phyloP scores from a whole-genome alignment of 2,113 vertebrate species.

The Crocuta crocuta region DNA sequence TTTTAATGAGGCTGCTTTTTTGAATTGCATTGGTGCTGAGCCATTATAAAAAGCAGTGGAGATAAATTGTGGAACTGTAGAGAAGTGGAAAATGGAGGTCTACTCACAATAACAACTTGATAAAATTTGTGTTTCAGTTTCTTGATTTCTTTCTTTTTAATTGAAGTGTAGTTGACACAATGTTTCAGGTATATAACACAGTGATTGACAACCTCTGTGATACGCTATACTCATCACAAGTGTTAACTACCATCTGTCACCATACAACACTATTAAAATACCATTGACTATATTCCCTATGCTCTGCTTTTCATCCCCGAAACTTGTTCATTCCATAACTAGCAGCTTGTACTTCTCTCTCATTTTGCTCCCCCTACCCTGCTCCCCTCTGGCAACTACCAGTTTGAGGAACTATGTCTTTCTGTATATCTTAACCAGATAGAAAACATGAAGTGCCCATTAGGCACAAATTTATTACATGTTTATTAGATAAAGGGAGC shows the following conservation, averaged over 20 bases:
- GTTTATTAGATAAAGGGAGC: neutral
- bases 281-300: neutral
- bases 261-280: neutral
- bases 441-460: neutral
- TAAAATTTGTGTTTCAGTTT: neutral
- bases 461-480: neutral
- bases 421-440: slow-evolving; percentile 18
- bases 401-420: neutral
- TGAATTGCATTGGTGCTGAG: neutral
- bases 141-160: neutral
- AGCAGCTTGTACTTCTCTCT: neutral
- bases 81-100: neutral
- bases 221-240: neutral
- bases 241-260: neutral
- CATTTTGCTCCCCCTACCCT: neutral
- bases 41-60: neutral
- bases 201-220: neutral
- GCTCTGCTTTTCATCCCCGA: neutral
- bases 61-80: slow-evolving; percentile 17
- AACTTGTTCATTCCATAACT: neutral
- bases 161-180: neutral
- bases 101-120: neutral
- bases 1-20: slow-evolving; percentile 6
- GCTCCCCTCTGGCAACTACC: neutral
- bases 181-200: neutral